Evolutionary conservation across 1,140 invertebrate species (phyloP), one percentile per base, ranked within the genome.

Genomic region (Caenorhabditis tropicalis): DNA sequence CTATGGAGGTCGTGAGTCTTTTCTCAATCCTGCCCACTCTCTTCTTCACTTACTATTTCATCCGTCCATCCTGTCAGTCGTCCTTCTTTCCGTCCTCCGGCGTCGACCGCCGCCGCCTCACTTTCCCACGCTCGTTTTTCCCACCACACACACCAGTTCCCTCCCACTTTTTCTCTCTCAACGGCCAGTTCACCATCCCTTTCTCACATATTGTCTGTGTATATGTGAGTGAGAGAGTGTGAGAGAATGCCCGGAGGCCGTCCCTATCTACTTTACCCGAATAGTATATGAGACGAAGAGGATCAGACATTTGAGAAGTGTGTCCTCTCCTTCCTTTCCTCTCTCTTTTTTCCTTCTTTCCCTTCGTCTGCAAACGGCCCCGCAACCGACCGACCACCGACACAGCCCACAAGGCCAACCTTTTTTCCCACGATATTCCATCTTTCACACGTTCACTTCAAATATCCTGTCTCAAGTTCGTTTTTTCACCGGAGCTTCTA

Each of bases 81-180:
- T 21, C 65, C 12, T 74, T 29, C 36, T 46, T n/a, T 27, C 21
- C 65, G 65, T 74, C 65, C 65, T 46, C 15, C 65, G n/a, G 43
- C 36, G 10, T 24, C 65, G 19, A 27, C 65, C 33, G 65, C 21
- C 65, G 65, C 65, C 36, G 36, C 33, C 60, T 31, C 65, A 74
- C 65, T 74, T 74, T 74, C 65, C 65, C 65, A 74, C 65, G 65
- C 65, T 74, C 65, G 65, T 74, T 74, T 74, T 74, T 74, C 65
- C 65, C 65, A 74, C 65, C 65, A 65, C 58, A 65, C 29, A 65
- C 58, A 74, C 65, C 65, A 74, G 65, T 74, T 74, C 65, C 65
- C 65, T 74, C 65, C 65, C 36, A 5, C 36, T 46, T 46, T 74
- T 65, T 65, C 36, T 46, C 36, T 46, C 36, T 46, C 65, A 43